Conservation (phyloP, 2,113 vertebrate genomes). For the Corvus moneduloides region DNA sequence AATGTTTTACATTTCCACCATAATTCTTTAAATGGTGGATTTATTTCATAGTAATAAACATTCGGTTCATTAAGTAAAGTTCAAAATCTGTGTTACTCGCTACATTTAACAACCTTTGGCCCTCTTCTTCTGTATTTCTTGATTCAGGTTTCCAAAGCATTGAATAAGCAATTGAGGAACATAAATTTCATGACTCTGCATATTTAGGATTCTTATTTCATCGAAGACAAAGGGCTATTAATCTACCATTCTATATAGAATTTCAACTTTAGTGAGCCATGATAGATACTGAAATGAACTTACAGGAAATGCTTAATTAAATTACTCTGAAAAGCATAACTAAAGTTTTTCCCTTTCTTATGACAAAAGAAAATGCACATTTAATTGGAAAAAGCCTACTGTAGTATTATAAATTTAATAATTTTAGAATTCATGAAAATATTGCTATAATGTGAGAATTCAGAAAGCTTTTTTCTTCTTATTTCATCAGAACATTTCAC, state of each 20-base stretch:
- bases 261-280: constrained; percentile 82
- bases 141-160: constrained; percentile 74
- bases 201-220: constrained; percentile 85
- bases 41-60: constrained; percentile 85
- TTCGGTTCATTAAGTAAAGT: constrained; percentile 87
- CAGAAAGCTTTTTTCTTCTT: not conserved
- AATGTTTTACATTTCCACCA: constrained; percentile 72
- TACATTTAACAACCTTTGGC: constrained; percentile 85
- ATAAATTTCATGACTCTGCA: constrained; percentile 86
- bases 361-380: constrained; percentile 64
- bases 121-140: constrained; percentile 63
- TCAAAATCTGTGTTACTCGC: constrained; percentile 80
- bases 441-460: not conserved
- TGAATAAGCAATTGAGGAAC: constrained; percentile 81
- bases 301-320: constrained; percentile 86
- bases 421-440: constrained; percentile 29
- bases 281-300: constrained; percentile 81
- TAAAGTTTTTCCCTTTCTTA: constrained; percentile 35
- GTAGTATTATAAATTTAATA: constrained; percentile 43
- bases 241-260: constrained; percentile 77
- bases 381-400: constrained; percentile 56
- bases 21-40: constrained; percentile 81
- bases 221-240: constrained; percentile 88
- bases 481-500: not conserved
- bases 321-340: constrained; percentile 79